A percentile compares a stretch with the other conserved stretches of the same genome.
Evolutionary conservation across 1,140 invertebrate genomes (phyloP).

Genomic region (Cyclina sinensis): DNA sequence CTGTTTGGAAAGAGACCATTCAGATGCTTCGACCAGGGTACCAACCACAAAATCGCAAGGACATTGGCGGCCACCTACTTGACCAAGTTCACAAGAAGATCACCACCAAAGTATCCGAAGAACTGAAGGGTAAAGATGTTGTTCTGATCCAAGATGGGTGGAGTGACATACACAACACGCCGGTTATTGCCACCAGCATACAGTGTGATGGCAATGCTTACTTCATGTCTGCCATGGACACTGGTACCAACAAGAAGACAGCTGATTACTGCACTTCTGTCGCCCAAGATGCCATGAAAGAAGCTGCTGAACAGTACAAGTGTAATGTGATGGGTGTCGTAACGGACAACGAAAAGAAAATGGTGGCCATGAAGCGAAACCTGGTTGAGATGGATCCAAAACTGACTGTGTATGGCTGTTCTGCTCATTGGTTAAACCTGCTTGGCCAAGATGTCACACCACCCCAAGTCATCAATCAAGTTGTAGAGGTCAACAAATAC

Average conservation of each 20-base stretch:
- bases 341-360: constrained; percentile 16
- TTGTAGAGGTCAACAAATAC: no score
- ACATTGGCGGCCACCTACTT: neutral
- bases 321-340: constrained; percentile 11
- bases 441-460: no score
- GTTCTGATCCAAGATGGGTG: constrained; percentile 28
- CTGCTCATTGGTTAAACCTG: neutral
- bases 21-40: constrained; percentile 35
- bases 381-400: neutral
- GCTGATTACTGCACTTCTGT: constrained; percentile 20
- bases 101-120: neutral
- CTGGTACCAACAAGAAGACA: constrained; percentile 53
- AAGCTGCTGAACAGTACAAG: neutral
- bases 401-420: neutral
- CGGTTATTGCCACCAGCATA: constrained; percentile 22
- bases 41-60: constrained; percentile 37
- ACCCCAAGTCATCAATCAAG: no score
- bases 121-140: constrained; percentile 47
- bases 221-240: constrained; percentile 8
- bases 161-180: constrained; percentile 60
- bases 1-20: constrained; percentile 34
- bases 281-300: neutral
- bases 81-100: constrained; percentile 30
- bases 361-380: neutral
- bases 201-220: neutral